These are phyloP conservation scores for Willowsia nigromaculata DNA, from an alignment of 2,888 invertebrate species.

Conservation along the genomic window DNA sequence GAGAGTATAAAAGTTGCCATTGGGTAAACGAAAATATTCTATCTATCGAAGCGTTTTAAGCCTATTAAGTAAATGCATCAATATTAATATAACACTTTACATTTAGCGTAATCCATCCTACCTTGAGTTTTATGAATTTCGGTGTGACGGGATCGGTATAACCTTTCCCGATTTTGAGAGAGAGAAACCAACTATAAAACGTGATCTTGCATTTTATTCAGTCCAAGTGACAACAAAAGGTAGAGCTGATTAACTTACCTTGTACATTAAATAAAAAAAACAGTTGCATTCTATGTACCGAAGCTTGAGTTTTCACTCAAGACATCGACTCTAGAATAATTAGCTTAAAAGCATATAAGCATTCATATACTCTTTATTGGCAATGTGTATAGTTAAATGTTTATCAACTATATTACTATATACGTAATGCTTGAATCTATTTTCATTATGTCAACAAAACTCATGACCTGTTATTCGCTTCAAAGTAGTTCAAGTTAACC, in stretches of 20 bases:
- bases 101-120: background rate
- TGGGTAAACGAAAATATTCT: too few species aligned
- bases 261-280: too few species aligned
- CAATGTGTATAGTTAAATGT: too few species aligned
- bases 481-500: background rate
- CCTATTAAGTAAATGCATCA: background rate
- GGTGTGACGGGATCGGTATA: conserved; percentile 14
- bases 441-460: background rate
- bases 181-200: background rate
- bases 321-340: too few species aligned
- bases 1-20: too few species aligned
- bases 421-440: background rate
- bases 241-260: background rate
- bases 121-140: conserved; percentile 35
- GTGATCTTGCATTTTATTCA: background rate
- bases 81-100: background rate
- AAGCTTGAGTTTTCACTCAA: too few species aligned
- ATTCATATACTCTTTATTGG: too few species aligned
- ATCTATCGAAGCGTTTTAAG: too few species aligned
- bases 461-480: background rate
- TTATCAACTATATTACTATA: background rate
- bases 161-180: conserved; percentile 30
- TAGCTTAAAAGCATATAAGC: too few species aligned
- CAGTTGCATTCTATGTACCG: background rate
- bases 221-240: conserved; percentile 4